phyloP scores from a whole-genome alignment of 1,140 invertebrate species.

The Chionoecetes opilio region DNA sequence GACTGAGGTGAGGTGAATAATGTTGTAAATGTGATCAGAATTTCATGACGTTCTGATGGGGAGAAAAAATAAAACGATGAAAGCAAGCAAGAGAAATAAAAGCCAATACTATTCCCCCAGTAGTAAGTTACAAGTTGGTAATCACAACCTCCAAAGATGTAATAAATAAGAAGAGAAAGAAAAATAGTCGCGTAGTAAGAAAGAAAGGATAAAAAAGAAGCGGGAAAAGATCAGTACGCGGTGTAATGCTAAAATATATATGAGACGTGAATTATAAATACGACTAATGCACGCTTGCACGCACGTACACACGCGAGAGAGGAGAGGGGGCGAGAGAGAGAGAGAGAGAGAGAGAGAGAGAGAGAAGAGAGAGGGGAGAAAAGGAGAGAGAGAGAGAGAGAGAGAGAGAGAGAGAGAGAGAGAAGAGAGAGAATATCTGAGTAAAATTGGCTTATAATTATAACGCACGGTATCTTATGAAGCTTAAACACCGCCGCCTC shows the following conservation, averaged over 20 bases:
- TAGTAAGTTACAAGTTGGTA: too few relatives aligned
- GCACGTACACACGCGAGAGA: too few relatives aligned
- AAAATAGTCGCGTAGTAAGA: neutral
- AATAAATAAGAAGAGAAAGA: neutral
- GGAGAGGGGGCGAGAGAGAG: too few relatives aligned
- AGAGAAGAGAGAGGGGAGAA: constrained; percentile 12
- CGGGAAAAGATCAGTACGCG: too few relatives aligned
- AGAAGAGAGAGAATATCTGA: neutral
- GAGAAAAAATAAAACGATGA: too few relatives aligned
- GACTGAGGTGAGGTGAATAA: neutral
- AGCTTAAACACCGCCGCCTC: neutral
- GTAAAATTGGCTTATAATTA: constrained; percentile 3
- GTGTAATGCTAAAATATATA: too few relatives aligned
- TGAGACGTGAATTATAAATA: neutral
- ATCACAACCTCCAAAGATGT: neutral
- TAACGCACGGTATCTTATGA: neutral
- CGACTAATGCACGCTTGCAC: neutral
- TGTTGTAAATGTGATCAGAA: neutral
- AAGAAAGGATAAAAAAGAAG: neutral
- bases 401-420: constrained; percentile 51
- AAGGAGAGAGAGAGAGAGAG: constrained; percentile 49
- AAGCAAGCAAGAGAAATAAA: neutral
- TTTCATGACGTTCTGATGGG: neutral
- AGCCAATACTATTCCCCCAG: too few relatives aligned
- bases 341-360: constrained; percentile 41